phyloP scores from a whole-genome alignment of 2,113 vertebrate genomes.

The Bostrychus sinensis region DNA sequence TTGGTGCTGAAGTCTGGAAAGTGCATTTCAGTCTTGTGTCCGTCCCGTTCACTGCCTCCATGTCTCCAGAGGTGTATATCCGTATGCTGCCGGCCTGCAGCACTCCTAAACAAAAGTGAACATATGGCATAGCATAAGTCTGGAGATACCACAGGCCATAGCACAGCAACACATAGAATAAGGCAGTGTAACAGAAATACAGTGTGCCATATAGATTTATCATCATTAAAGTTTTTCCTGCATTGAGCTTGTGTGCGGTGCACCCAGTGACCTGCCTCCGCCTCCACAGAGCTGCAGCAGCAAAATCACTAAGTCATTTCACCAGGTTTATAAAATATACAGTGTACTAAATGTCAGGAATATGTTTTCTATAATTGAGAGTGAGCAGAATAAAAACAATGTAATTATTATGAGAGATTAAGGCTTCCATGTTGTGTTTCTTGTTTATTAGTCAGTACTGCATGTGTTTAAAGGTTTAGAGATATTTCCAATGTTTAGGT shows the following conservation, averaged over 20 bases:
- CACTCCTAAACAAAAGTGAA: conserved; percentile 64
- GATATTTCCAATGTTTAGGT: too few relatives aligned
- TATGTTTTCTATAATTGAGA: background rate
- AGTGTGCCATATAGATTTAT: conserved; percentile 6
- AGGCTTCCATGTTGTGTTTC: too few relatives aligned
- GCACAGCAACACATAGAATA: background rate
- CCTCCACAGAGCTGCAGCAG: conserved; percentile 37
- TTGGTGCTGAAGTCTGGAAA: conserved; percentile 80
- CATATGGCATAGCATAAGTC: conserved; percentile 8
- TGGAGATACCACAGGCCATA: background rate
- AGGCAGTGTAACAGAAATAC: conserved; percentile 1
- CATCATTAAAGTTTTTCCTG: conserved; percentile 27
- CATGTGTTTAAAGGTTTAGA: too few relatives aligned
- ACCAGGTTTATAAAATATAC: background rate
- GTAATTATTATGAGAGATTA: too few relatives aligned
- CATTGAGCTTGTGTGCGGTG: conserved; percentile 16
- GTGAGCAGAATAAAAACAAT: background rate
- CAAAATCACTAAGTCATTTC: conserved; percentile 23
- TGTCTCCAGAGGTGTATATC: conserved; percentile 80
- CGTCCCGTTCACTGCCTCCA: conserved; percentile 91
- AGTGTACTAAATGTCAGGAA: background rate
- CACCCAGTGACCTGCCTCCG: conserved; percentile 41
- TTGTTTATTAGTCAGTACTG: too few relatives aligned
- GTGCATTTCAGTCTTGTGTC: conserved; percentile 89
- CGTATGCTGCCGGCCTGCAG: conserved; percentile 78